Evolutionary conservation across 2,888 invertebrate genomes (phyloP), one percentile per base, ranked within the genome.

Genomic region (Orchestes rusci): DNA sequence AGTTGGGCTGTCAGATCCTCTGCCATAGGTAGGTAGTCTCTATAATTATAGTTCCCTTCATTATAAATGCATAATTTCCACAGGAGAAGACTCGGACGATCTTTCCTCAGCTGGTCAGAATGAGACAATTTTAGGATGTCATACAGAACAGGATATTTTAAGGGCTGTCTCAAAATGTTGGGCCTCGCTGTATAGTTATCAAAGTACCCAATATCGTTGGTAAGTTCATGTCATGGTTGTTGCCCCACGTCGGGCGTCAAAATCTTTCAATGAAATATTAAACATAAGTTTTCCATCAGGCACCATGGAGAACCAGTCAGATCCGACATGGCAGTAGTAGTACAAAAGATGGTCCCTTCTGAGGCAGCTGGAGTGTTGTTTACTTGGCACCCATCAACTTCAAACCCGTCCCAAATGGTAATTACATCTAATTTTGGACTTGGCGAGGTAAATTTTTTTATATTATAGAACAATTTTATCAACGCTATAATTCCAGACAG

Each of bases 61-160:
- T 16, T 16, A 7, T 35, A 38, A 16, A 15, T 16, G 16, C 8
- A 13, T 19, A 18, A 23, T 13, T 33, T 34, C 19, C n/a, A 13
- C 28, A 50, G 82, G 82, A 3, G 91, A 91, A 69, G 90, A 91
- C 64, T 79, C 82, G 4, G 79, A 80, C 46, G 84, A 84, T 36
- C 68, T 84, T 8, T 89, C 88, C 0, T 82, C 85, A 3, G 90
- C 90, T 0, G 90, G 90, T 1, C 90, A 91, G 69, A 85, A 90
- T 68, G 80, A 82, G 47, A 87, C 87, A 0, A 76, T 80, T 48
- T 70, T 91, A 2, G 85, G 87, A 1, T 77, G 85, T 39, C 63
- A 62, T 27, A 73, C 72, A 1, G 64, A 69, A 29, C 67, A 65
- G 0, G 72, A 76, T 42, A 68, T 84, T 7, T 48, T 79, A 8